Conservation (phyloP, 2,113 vertebrate species). For the Paramormyrops kingsleyae region DNA sequence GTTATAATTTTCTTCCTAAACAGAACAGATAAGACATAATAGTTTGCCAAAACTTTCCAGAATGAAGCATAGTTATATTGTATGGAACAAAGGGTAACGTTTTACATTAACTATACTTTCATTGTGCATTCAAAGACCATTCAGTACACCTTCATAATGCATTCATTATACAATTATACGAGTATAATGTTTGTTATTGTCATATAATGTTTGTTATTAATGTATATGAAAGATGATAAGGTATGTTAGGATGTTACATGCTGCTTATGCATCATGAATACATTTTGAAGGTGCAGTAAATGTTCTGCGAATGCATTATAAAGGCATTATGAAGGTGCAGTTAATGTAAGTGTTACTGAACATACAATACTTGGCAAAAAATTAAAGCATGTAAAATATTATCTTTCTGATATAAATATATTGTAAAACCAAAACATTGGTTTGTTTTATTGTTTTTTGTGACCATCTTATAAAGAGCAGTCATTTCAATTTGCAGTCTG, state of each 20-base stretch:
- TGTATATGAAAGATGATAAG: background rate
- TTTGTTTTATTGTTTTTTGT: background rate
- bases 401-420: background rate
- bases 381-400: background rate
- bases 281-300: background rate
- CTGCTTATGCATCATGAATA: background rate
- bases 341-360: background rate
- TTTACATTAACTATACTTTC: background rate
- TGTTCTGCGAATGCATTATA: background rate
- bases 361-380: background rate
- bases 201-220: background rate
- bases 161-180: background rate
- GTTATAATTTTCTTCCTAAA: slow-evolving; percentile 61
- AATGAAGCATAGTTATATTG: slow-evolving; percentile 20
- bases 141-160: background rate
- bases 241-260: background rate
- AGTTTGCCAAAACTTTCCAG: slow-evolving; percentile 48
- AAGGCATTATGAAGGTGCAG: background rate
- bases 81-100: background rate
- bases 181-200: background rate
- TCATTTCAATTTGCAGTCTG: background rate
- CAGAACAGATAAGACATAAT: slow-evolving; percentile 64
- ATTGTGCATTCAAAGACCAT: background rate
- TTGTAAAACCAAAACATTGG: background rate
- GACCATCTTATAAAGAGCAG: background rate